Conservation (phyloP, 2,888 invertebrate species). For the Entomobrya proxima region DNA sequence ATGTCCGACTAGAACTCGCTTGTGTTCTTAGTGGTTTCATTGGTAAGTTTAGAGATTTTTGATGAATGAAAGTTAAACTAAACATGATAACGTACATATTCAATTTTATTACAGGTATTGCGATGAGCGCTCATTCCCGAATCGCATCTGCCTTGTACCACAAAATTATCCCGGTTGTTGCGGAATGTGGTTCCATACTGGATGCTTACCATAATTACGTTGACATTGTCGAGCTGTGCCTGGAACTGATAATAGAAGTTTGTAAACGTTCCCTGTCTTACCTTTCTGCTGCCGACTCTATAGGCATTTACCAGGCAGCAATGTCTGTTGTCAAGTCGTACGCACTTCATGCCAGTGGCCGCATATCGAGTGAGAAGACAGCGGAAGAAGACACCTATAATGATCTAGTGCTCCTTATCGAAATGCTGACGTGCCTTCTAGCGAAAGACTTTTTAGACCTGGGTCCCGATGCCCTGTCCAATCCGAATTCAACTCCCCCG, state of each 20-base stretch:
- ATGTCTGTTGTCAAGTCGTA: slow-evolving; percentile 75
- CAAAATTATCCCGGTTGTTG: slow-evolving; percentile 77
- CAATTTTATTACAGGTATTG: slow-evolving; percentile 80
- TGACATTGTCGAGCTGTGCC: slow-evolving; percentile 85
- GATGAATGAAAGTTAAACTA: neutral
- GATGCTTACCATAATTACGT: slow-evolving; percentile 88
- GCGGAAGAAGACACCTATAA: slow-evolving; percentile 86
- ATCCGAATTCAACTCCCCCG: slow-evolving; percentile 74
- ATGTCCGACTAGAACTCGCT: slow-evolving; percentile 83
- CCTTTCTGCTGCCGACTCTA: slow-evolving; percentile 77
- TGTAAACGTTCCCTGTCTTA: slow-evolving; percentile 85
- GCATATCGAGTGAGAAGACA: slow-evolving; percentile 75
- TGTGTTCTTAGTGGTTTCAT: slow-evolving; percentile 87
- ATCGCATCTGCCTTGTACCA: slow-evolving; percentile 80
- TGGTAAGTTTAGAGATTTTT: slow-evolving; percentile 77
- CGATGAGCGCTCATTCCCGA: slow-evolving; percentile 81
- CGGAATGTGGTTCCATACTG: slow-evolving; percentile 80
- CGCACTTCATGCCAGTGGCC: slow-evolving; percentile 76
- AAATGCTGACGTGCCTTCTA: slow-evolving; percentile 83
- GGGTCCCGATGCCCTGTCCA: slow-evolving; percentile 72
- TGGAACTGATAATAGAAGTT: slow-evolving; percentile 85
- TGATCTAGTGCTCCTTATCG: slow-evolving; percentile 88
- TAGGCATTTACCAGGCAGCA: slow-evolving; percentile 70
- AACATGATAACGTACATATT: neutral
- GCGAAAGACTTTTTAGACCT: slow-evolving; percentile 81